A percentile compares a stretch with the other conserved stretches of the same genome.
These are phyloP conservation scores for Orthonyx spaldingii DNA, from an alignment of 2,113 vertebrate genomes.

Conservation along the genomic window DNA sequence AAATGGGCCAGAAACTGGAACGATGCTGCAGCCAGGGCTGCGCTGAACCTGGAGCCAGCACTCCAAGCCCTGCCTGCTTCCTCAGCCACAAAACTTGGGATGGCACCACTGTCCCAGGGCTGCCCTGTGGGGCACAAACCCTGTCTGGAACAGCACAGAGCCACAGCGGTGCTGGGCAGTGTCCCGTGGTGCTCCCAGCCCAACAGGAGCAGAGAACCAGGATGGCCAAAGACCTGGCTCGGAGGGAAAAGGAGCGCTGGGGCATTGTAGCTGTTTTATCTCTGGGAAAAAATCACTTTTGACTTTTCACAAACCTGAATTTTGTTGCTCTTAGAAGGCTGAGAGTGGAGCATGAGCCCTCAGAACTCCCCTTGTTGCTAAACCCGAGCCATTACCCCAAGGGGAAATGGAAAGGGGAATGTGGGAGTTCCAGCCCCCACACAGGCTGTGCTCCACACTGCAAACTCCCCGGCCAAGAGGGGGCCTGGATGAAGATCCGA, in stretches of 20 bases:
- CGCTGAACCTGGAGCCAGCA: accelerated
- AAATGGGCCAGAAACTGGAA: not conserved
- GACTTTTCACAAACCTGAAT: not conserved
- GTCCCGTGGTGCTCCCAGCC: accelerated
- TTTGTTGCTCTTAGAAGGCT: not conserved
- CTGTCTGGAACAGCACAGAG: accelerated
- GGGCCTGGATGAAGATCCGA: not conserved
- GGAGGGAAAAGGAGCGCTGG: not conserved
- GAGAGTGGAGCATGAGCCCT: accelerated
- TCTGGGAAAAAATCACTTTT: not conserved
- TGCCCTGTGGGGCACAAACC: accelerated
- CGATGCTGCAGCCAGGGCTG: accelerated
- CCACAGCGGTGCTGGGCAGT: not conserved
- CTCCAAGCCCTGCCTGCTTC: not conserved
- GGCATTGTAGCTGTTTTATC: not conserved
- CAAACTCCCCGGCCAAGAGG: not conserved
- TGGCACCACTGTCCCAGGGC: not conserved
- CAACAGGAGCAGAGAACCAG: not conserved
- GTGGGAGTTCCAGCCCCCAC: not conserved
- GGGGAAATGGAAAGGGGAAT: not conserved
- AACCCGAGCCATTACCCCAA: not conserved
- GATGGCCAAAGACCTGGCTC: accelerated
- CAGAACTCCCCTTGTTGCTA: not conserved
- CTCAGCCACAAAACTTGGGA: not conserved
- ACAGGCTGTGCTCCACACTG: not conserved